These are phyloP conservation scores for Arge pagana DNA, from an alignment of 2,888 invertebrate species.

Conservation along the genomic window DNA sequence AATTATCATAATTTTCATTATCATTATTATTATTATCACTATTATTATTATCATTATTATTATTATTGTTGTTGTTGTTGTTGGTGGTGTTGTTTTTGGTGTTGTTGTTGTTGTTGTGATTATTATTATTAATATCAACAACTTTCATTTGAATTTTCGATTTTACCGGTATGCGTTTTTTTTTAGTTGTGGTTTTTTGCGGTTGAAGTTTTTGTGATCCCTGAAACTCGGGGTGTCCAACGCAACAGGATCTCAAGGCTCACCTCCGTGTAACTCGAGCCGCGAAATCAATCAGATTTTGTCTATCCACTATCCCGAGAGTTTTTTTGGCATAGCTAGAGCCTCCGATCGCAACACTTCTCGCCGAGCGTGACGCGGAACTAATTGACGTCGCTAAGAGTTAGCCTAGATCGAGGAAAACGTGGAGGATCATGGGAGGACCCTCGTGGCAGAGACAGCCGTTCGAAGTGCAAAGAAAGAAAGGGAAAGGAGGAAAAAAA, in stretches of 20 bases:
- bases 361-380: conserved; percentile 39
- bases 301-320: neutral
- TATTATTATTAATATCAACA: too few species aligned
- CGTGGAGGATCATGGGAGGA: conserved; percentile 26
- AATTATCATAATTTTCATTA: too few species aligned
- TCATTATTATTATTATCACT: too few species aligned
- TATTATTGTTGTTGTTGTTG: too few species aligned
- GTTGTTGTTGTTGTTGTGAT: too few species aligned
- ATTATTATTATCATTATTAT: too few species aligned
- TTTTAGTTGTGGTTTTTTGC: neutral
- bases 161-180: too few species aligned
- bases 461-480: conserved; percentile 7
- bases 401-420: conserved; percentile 5
- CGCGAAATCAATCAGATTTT: neutral
- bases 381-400: conserved; percentile 48
- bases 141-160: too few species aligned
- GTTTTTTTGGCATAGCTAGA: neutral
- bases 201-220: neutral
- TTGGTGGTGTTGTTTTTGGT: too few species aligned
- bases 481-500: conserved; percentile 4
- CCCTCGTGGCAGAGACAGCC: conserved; percentile 23
- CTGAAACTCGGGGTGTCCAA: conserved; percentile 15
- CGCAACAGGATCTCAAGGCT: conserved; percentile 15
- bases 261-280: neutral
- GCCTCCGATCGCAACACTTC: neutral